phyloP scores from a whole-genome alignment of 1,140 invertebrate species.

The Acarapis woodi region DNA sequence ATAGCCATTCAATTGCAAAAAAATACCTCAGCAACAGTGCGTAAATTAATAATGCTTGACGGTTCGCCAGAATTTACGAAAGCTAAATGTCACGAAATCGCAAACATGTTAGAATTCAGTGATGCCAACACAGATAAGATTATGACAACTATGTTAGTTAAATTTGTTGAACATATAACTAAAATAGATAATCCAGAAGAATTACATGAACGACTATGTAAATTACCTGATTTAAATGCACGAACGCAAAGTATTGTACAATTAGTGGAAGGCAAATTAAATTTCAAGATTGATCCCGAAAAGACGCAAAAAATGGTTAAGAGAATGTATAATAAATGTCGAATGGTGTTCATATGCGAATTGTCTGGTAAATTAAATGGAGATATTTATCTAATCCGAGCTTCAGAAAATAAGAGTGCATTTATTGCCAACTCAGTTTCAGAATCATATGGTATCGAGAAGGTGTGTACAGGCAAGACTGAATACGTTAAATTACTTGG shows the following conservation, averaged over 20 bases:
- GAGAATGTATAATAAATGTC: constrained; percentile 4
- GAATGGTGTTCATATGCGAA: constrained; percentile 3
- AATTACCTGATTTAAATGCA: background rate
- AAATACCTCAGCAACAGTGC: constrained; percentile 22
- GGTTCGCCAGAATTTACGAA: constrained; percentile 34
- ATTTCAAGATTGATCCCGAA: constrained; percentile 1
- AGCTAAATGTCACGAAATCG: background rate
- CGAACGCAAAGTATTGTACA: background rate
- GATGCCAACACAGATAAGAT: constrained; percentile 1
- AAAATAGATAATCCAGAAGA: constrained; percentile 21
- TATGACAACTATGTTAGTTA: constrained; percentile 3
- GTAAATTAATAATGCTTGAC: constrained; percentile 34
- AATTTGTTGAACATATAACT: background rate
- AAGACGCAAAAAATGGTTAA: background rate
- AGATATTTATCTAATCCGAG: constrained; percentile 4
- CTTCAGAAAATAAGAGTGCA: no score
- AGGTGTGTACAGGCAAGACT: no score
- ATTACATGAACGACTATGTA: background rate
- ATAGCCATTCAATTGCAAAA: constrained; percentile 52
- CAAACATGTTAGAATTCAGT: background rate
- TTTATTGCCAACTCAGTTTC: no score
- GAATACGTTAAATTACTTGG: no score
- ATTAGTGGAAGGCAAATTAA: background rate
- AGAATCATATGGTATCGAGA: no score
- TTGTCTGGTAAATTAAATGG: background rate